Evolutionary conservation across 2,113 vertebrate genomes (phyloP).

Genomic region (Callipepla californica): DNA sequence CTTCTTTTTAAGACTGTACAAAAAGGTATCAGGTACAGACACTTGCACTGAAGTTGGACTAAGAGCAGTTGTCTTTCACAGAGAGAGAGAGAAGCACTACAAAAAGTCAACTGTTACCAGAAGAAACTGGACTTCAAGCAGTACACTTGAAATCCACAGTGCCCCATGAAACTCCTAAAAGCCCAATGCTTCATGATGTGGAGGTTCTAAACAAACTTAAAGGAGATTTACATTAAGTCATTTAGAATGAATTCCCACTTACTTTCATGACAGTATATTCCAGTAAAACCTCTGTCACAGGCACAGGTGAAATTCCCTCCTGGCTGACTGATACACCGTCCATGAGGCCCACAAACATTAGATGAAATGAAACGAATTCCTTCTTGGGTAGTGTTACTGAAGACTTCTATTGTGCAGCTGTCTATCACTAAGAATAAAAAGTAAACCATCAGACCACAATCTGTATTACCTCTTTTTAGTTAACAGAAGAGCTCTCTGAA

Average conservation of each 20-base stretch:
- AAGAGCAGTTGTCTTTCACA: background rate
- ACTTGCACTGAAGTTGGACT: background rate
- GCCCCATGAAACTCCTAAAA: background rate
- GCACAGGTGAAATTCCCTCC: conserved; percentile 94
- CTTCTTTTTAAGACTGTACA: background rate
- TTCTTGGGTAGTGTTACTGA: conserved; percentile 81
- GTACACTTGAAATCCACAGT: background rate
- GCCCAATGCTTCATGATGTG: background rate
- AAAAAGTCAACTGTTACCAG: background rate
- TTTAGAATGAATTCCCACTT: conserved; percentile 69
- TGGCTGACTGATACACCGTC: conserved; percentile 90
- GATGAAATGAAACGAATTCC: conserved; percentile 84
- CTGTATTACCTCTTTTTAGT: background rate
- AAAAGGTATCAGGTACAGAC: background rate
- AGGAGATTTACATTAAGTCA: background rate
- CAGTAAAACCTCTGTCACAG: conserved; percentile 93
- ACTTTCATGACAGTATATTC: conserved; percentile 97
- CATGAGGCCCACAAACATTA: conserved; percentile 92
- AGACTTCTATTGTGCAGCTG: conserved; percentile 90
- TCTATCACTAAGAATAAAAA: conserved; percentile 86
- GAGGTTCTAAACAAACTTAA: background rate
- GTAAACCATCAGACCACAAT: background rate
- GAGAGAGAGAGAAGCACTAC: background rate
- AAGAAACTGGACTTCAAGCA: background rate
- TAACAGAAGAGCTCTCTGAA: background rate